Conservation (phyloP, 2,113 vertebrate species). For the Ictalurus furcatus region DNA sequence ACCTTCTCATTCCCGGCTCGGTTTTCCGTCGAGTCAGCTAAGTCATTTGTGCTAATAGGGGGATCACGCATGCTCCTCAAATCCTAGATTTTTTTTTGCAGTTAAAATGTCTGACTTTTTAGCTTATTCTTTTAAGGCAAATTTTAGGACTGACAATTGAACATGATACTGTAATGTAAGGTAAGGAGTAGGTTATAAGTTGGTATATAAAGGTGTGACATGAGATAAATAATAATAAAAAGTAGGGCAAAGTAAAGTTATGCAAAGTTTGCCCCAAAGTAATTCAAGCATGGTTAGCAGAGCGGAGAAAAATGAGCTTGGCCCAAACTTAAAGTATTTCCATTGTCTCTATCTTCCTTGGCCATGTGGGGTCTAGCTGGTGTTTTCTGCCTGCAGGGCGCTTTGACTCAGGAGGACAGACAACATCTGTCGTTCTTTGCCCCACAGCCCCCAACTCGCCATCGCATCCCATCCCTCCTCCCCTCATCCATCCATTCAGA, state of each 20-base stretch:
- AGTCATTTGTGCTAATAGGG: constrained; percentile 38
- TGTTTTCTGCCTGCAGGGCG: constrained; percentile 87
- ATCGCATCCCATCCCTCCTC: constrained; percentile 61
- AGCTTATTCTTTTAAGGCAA: not conserved
- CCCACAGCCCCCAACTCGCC: constrained; percentile 9
- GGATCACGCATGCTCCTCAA: not conserved
- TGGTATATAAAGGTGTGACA: too few relatives aligned
- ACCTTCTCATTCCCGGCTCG: constrained; percentile 53
- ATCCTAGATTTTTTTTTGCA: not conserved
- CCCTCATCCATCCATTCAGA: constrained; percentile 81
- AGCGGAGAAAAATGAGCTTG: constrained; percentile 31
- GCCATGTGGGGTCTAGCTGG: constrained; percentile 71
- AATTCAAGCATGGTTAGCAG: constrained; percentile 24
- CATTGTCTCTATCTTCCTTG: constrained; percentile 47
- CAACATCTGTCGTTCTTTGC: constrained; percentile 93
- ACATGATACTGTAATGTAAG: not conserved
- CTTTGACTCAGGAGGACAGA: constrained; percentile 82
- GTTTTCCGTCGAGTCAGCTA: constrained; percentile 56
- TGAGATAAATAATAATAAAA: not conserved
- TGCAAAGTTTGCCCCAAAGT: constrained; percentile 3
- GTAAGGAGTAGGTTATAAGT: not conserved
- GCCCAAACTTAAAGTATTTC: constrained; percentile 43
- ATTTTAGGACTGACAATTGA: not conserved
- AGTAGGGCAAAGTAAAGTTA: not conserved
- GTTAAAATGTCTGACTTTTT: not conserved